Conservation (phyloP, 2,888 invertebrate species). For the Pterostichus niger region DNA sequence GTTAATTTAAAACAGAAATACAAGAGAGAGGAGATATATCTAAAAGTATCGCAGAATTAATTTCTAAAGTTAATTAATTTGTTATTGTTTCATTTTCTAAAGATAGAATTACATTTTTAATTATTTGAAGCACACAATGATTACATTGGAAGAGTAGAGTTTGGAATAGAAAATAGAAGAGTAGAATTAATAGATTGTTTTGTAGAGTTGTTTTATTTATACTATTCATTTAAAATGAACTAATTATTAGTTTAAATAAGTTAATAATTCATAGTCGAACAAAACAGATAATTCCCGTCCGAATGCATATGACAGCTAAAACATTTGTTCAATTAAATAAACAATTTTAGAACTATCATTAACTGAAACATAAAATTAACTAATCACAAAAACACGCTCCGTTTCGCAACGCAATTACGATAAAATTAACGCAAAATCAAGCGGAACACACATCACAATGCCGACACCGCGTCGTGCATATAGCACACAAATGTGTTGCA, state of each 20-base stretch:
- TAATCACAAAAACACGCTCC: background rate
- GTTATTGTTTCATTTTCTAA: too few relatives aligned
- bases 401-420: background rate
- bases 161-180: too few relatives aligned
- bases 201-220: too few relatives aligned
- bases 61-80: too few relatives aligned
- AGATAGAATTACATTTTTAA: too few relatives aligned
- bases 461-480: background rate
- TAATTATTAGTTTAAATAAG: conserved; percentile 17
- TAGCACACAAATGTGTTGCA: conserved; percentile 17
- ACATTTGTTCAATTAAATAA: conserved; percentile 20
- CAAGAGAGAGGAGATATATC: too few relatives aligned
- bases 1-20: too few relatives aligned
- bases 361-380: conserved; percentile 28
- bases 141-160: too few relatives aligned
- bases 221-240: background rate
- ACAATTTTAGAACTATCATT: conserved; percentile 29
- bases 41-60: too few relatives aligned
- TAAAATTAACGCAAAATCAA: conserved; percentile 7
- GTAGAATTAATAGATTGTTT: too few relatives aligned
- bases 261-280: background rate
- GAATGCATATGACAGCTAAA: conserved; percentile 6
- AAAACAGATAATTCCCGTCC: background rate
- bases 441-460: background rate
- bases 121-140: too few relatives aligned